phyloP scores from a whole-genome alignment of 2,888 invertebrate species.

The Dasypolia templi region DNA sequence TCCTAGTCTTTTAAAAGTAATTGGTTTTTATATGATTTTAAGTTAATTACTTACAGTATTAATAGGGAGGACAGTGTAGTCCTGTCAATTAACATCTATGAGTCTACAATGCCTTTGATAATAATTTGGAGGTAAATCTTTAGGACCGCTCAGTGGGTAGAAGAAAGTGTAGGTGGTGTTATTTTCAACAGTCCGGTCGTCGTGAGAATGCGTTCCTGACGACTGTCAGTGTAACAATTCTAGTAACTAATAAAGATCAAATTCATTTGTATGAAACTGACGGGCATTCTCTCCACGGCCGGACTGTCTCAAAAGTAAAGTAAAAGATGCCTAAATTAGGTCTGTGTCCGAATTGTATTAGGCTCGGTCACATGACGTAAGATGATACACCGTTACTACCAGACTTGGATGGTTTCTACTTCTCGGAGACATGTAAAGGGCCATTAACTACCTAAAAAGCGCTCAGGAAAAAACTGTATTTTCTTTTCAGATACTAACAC shows the following conservation, averaged over 20 bases:
- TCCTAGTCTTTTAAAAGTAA: not conserved
- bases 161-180: not conserved
- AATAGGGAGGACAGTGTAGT: not conserved
- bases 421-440: not conserved
- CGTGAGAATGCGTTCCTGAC: too few relatives aligned
- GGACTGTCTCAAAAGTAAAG: not conserved
- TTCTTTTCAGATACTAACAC: constrained; percentile 1
- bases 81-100: not conserved
- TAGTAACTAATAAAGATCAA: too few relatives aligned
- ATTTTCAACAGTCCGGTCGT: too few relatives aligned
- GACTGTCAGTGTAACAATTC: too few relatives aligned
- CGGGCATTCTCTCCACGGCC: too few relatives aligned
- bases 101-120: not conserved
- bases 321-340: not conserved
- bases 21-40: not conserved
- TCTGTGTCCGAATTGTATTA: not conserved
- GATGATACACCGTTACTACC: too few relatives aligned
- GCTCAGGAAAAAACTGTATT: not conserved
- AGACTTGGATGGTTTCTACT: not conserved
- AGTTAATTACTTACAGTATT: not conserved
- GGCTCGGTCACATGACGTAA: not conserved
- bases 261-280: too few relatives aligned
- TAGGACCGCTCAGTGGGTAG: not conserved
- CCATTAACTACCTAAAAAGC: not conserved
- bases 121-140: not conserved